Evolutionary conservation across 2,888 invertebrate genomes (phyloP).

Genomic region (Cordilura impudica): DNA sequence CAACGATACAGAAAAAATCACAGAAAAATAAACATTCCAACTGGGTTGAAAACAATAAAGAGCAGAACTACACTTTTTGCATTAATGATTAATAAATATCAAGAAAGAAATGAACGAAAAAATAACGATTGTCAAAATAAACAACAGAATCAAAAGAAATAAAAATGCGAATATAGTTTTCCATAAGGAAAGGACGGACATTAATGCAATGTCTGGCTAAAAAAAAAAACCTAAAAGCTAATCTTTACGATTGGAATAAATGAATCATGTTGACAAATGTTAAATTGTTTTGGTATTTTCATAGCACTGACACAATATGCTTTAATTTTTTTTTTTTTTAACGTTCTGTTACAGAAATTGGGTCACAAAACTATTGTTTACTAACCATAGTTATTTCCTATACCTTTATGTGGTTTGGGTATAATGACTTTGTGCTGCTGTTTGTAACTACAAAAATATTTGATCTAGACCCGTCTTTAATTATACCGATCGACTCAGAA

Average conservation of each 20-base stretch:
- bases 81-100: background rate
- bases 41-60: background rate
- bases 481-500: too few species aligned
- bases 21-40: conserved; percentile 11
- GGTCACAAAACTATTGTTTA: conserved; percentile 16
- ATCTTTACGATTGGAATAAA: conserved; percentile 23
- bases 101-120: background rate
- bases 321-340: background rate
- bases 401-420: background rate
- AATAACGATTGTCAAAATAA: background rate
- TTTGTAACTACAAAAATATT: too few species aligned
- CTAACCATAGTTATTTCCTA: background rate
- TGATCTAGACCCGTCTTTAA: too few species aligned
- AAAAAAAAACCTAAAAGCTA: background rate
- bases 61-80: conserved; percentile 4
- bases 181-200: background rate
- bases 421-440: too few species aligned
- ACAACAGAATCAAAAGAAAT: background rate
- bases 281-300: background rate
- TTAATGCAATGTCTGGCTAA: background rate
- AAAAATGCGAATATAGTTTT: background rate
- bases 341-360: background rate
- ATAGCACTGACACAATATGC: background rate
- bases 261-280: conserved; percentile 33
- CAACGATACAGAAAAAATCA: background rate